phyloP scores from a whole-genome alignment of 2,888 invertebrate genomes.

The Lepas anatifera region DNA sequence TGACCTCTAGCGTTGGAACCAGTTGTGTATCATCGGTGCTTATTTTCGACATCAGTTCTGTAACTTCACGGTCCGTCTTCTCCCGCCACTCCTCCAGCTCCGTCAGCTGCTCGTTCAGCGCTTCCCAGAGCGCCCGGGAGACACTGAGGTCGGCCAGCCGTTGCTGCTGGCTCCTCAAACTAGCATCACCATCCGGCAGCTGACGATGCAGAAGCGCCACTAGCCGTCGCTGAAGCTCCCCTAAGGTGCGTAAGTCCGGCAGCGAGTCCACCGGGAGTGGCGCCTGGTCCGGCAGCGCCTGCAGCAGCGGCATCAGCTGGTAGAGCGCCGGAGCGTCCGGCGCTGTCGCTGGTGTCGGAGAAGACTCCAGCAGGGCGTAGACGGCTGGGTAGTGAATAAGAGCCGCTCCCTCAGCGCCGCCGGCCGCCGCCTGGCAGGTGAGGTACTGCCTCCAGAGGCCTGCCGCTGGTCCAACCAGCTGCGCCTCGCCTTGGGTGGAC shows the following conservation, averaged over 20 bases:
- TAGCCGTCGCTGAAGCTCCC: conserved; percentile 13
- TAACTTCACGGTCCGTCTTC: conserved; percentile 35
- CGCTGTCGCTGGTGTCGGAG: background rate
- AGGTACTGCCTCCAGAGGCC: background rate
- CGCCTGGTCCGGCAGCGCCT: background rate
- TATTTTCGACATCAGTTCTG: conserved; percentile 34
- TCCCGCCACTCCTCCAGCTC: conserved; percentile 30
- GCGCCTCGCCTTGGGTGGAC: background rate
- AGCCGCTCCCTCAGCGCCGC: background rate
- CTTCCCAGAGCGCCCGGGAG: conserved; percentile 13
- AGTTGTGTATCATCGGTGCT: conserved; percentile 33
- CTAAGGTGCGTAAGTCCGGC: background rate
- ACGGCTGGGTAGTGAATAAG: background rate
- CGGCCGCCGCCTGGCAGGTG: background rate
- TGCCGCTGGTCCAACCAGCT: background rate
- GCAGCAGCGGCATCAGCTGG: background rate
- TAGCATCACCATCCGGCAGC: conserved; percentile 20
- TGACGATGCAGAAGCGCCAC: conserved; percentile 21
- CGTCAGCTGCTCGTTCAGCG: conserved; percentile 20
- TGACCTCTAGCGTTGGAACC: conserved; percentile 31
- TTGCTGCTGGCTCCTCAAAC: conserved; percentile 19
- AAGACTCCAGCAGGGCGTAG: background rate
- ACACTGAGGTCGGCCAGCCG: conserved; percentile 13
- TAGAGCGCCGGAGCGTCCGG: background rate
- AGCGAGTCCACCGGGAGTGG: background rate